Evolutionary conservation across 1,140 invertebrate species (phyloP), one percentile per base, ranked within the genome.

Genomic region (Drosophila pandora): DNA sequence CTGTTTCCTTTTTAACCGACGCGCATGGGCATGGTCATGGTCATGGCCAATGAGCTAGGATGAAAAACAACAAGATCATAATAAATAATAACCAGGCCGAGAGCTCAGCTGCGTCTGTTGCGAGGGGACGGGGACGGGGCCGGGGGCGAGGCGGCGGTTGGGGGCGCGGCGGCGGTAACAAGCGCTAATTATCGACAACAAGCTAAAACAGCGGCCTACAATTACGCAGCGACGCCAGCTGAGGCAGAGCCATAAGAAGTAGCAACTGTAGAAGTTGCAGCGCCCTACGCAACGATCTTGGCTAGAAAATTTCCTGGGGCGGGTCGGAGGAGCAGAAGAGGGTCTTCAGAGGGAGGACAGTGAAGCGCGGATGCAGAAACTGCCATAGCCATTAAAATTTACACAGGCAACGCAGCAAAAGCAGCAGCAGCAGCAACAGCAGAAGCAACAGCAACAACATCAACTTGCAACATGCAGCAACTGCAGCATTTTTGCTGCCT

Each of bases 11-110:
- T 85, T 87, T 74, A 52, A 56, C 53, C 70, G 55, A 37, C 49
- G 72, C 62, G 77, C 81, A 78, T 76, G 73, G 69, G 61, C 72
- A 53, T 45, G 72, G 57, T 56, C 60, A 65, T 69, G 77, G 79
- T 67, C 77, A 85, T 87, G 81, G 81, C 77, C 81, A 85, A 84
- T 87, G 78, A 85, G 81, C 81, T 85, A 78, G 84, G 81, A 85
- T 85, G 81, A 78, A 85, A 85, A 85, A 85, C 81, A 85, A 85
- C 81, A 85, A 85, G 81, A 85, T 85, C 81, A 85, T 85, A 85
- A 84, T 84, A 84, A 84, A 84, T 84, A 84, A 85, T 85, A 85
- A 78, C 81, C 82, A 85, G 68, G 82, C 68, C 57, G 43, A 47
- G 61, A 52, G 32, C 59, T 61, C 69, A 62, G 49, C 37, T 73